Base-by-base conservation (phyloP, 1,140 invertebrate species). In the Penaeus vannamei region DNA sequence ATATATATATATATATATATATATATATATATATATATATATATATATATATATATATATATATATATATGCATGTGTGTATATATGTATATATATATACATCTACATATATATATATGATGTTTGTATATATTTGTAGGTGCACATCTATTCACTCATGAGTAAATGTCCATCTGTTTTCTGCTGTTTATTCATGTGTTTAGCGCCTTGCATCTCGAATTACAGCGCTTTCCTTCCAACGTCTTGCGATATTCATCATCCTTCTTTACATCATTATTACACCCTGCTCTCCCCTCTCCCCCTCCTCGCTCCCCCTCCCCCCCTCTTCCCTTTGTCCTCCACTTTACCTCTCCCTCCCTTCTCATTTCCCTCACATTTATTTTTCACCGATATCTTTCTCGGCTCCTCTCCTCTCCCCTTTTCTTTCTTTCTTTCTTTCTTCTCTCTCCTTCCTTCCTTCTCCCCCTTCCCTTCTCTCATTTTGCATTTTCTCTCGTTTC, bases 371-470 rank as follows among this genome's bases (percentile, higher is more conserved):
- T 61, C 81, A 59, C 42, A 29, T 46, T 69, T 69, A 53, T 53
- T 36, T 85, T 85, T 46, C 23, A 29, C 72, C 46, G 59, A 42
- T 42, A 69, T 59, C n/a, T 36, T 85, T 72, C 60, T 85, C 66
- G 53, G 23, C 26, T 22, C 23, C 23, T 17, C 60, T 29, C 26
- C 26, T 26, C n/a, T 59, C 0, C 2, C 1, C 19, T 22, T 17
- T 23, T 26, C 22, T 12, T 10, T 10, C 26, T n/a, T 3, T 4
- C 59, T 7, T 12, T 26, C 46, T n/a, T 26, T 5, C 29, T 61
- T 17, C 29, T 19, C 23, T 60, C 1, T n/a, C 53, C 26, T 14
- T 1, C 10, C 20, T 1, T 20, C 26, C 29, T 8, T 22, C 29
- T 1, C n/a, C 26, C 19, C 17, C 20, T 60, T 10, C 42, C 29